Evolutionary conservation across 2,888 invertebrate species (phyloP).

Genomic region (Gymnoscelis rufifasciata): DNA sequence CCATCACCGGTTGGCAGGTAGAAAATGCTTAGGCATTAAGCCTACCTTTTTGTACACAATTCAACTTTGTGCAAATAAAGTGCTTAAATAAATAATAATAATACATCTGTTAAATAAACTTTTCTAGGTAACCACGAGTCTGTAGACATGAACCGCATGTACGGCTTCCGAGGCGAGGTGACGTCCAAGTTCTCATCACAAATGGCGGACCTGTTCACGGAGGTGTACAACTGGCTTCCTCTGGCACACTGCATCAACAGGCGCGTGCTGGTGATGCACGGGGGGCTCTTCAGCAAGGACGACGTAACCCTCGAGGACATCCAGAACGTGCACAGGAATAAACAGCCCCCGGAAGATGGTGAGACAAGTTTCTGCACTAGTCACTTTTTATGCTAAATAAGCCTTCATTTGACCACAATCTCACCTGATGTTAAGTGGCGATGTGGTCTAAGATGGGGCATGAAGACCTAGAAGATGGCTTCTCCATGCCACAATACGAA

Average conservation of each 20-base stretch:
- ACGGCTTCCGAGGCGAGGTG: slow-evolving; percentile 99
- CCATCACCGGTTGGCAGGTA: too few species aligned
- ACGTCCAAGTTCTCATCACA: slow-evolving; percentile 95
- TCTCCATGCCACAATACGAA: too few species aligned
- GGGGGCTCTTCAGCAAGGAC: slow-evolving; percentile 96
- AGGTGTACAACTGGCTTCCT: slow-evolving; percentile 98
- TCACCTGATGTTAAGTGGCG: too few species aligned
- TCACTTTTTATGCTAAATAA: too few species aligned
- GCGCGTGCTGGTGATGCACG: slow-evolving; percentile 93
- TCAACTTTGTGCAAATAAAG: too few species aligned
- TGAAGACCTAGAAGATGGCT: too few species aligned
- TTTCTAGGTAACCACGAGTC: slow-evolving; percentile 98
- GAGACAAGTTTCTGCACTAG: slow-evolving; percentile 47
- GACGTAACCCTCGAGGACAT: slow-evolving; percentile 96
- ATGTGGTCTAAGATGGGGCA: too few species aligned
- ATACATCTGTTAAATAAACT: too few species aligned
- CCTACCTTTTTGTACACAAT: too few species aligned
- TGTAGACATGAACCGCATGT: slow-evolving; percentile 99
- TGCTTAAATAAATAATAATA: too few species aligned
- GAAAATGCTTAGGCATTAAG: too few species aligned
- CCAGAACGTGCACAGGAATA: slow-evolving; percentile 90
- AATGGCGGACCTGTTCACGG: slow-evolving; percentile 98
- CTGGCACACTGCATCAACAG: slow-evolving; percentile 96
- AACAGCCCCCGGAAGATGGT: slow-evolving; percentile 98
- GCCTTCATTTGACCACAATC: too few species aligned